phyloP scores from a whole-genome alignment of 2,888 invertebrate genomes.

The Sclerodermus sp. region DNA sequence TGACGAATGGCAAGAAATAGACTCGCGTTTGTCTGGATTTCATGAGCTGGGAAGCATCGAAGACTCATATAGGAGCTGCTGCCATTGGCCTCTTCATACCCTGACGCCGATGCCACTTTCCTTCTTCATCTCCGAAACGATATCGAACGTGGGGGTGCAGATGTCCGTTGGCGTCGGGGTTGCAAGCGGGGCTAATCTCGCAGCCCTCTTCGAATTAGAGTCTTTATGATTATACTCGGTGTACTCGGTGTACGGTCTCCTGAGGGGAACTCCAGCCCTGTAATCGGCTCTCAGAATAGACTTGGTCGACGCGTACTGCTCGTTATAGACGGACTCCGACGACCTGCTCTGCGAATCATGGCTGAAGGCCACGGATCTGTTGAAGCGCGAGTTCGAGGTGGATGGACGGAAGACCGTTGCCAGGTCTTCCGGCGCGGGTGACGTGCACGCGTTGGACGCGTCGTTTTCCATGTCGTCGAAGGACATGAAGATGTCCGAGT shows the following conservation, averaged over 20 bases:
- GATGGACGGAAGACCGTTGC: constrained; percentile 8
- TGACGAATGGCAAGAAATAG: too few species aligned
- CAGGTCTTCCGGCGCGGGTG: too few species aligned
- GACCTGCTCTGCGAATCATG: constrained; percentile 41
- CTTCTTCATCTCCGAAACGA: constrained; percentile 42
- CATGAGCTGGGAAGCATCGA: too few species aligned
- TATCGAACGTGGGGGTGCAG: constrained; percentile 47
- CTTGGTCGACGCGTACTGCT: constrained; percentile 19
- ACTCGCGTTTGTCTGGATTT: too few species aligned
- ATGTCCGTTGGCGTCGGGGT: constrained; percentile 48
- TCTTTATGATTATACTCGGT: constrained; percentile 16
- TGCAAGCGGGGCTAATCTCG: constrained; percentile 42
- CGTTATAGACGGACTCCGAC: constrained; percentile 41
- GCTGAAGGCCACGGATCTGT: constrained; percentile 14
- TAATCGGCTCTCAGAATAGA: constrained; percentile 35
- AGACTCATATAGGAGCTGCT: too few species aligned
- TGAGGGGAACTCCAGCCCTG: too few species aligned
- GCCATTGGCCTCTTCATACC: constrained; percentile 28
- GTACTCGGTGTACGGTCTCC: too few species aligned
- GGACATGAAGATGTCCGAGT: constrained; percentile 49
- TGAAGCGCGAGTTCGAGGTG: constrained; percentile 44
- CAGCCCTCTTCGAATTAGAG: constrained; percentile 20
- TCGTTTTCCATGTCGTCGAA: constrained; percentile 42
- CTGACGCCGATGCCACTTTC: constrained; percentile 42
- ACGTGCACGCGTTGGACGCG: too few species aligned